Evolutionary conservation across 1,140 invertebrate genomes (phyloP), one percentile per base, ranked within the genome.

Genomic region (Drosophila equinoxialis): DNA sequence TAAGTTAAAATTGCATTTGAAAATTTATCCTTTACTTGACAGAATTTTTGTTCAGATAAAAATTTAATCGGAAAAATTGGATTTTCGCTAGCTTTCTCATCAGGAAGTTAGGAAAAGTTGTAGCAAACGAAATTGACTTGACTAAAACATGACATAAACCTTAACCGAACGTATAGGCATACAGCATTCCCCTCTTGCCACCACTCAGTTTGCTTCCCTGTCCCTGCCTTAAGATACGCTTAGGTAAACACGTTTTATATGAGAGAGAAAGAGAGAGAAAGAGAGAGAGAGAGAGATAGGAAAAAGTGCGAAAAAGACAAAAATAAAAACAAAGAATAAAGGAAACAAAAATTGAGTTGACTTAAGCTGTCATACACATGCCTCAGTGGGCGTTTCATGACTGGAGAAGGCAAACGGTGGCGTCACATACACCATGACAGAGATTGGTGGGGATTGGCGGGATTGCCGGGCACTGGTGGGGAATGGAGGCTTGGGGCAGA

Each of bases 341-440:
- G n/a, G 30, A 33, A 26, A 20, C 20, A 58, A 33, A 73, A 86
- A 82, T 87, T 79, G 72, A 86, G 76, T 81, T 86, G 87, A 82
- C 75, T 77, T 79, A 87, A 79, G 83, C 82, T 87, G 75, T 74
- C 83, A 87, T 71, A 65, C 83, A 66, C 82, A 86, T 79, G 75
- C 68, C 69, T 65, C 30, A 57, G 23, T 48, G 37, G 59, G 72
- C 55, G 71, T 10, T 20, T 51, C 8, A 8, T 20, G 14, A 17
- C 45, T 11, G 20, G 20, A 20, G 17, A 51, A 23, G 45, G 45
- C 45, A 51, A 23, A 51, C 20, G 45, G 17, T n/a, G 17, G 17
- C 45, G 45, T 51, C 45, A 51, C 17, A 51, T 51, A 51, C 45
- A 8, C 11, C 41, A 39, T 6, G 10, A 54, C 14, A 30, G 23